Evolutionary conservation across 2,113 vertebrate species (phyloP).

Genomic region (Caranx melampygus): DNA sequence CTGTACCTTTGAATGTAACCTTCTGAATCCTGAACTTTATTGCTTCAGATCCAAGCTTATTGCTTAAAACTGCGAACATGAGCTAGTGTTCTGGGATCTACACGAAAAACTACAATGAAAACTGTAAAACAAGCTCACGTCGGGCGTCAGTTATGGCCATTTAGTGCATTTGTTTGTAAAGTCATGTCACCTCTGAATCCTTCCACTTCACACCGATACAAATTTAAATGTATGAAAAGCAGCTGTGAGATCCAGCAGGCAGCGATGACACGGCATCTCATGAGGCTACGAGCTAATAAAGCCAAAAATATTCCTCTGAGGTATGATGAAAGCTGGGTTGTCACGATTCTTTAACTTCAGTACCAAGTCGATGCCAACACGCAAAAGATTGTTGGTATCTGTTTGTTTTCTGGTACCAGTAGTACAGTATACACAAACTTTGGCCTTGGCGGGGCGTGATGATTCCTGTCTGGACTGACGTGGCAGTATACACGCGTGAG

Average conservation of each 20-base stretch:
- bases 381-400: too few relatives aligned
- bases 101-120: slow-evolving; percentile 8
- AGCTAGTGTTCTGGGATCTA: not conserved
- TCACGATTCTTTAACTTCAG: too few relatives aligned
- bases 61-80: slow-evolving; percentile 31
- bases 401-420: too few relatives aligned
- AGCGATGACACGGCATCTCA: not conserved
- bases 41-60: slow-evolving; percentile 27
- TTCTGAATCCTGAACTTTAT: not conserved
- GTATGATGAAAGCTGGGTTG: not conserved
- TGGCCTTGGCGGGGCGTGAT: too few relatives aligned
- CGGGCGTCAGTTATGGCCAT: not conserved
- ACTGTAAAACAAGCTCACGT: not conserved
- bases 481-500: too few relatives aligned
- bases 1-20: not conserved
- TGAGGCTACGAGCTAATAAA: slow-evolving; percentile 34
- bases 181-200: not conserved
- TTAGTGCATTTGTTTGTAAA: slow-evolving; percentile 27
- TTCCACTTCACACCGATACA: not conserved
- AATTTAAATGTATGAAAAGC: slow-evolving; percentile 1
- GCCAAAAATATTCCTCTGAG: slow-evolving; percentile 7
- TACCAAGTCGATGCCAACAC: too few relatives aligned
- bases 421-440: too few relatives aligned
- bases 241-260: not conserved
- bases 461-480: too few relatives aligned